Conservation (phyloP, 2,113 vertebrate genomes). For the Aramus guarauna region DNA sequence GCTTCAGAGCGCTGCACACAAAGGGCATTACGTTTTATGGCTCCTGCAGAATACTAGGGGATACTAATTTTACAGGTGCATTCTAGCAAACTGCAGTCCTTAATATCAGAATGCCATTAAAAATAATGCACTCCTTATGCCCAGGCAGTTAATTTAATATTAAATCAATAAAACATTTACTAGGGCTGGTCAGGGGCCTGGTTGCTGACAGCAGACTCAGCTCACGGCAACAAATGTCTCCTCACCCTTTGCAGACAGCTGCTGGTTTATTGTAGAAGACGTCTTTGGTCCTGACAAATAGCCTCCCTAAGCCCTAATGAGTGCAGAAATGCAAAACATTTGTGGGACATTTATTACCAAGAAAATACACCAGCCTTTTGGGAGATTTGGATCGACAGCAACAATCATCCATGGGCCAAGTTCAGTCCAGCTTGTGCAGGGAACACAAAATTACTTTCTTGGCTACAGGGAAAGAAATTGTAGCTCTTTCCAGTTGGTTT, state of each 20-base stretch:
- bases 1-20: constrained; percentile 38
- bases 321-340: constrained; percentile 71
- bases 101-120: constrained; percentile 69
- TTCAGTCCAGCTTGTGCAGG: not conserved
- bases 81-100: constrained; percentile 64
- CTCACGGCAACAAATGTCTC: constrained; percentile 61
- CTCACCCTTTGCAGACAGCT: constrained; percentile 69
- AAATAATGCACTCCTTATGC: constrained; percentile 70
- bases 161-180: constrained; percentile 78
- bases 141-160: constrained; percentile 74
- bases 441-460: not conserved
- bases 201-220: constrained; percentile 74
- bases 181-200: constrained; percentile 51
- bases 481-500: not conserved
- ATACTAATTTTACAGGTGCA: constrained; percentile 79
- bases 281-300: constrained; percentile 72
- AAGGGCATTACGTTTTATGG: constrained; percentile 62
- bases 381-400: constrained; percentile 47
- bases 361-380: constrained; percentile 40
- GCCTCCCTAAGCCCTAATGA: constrained; percentile 68
- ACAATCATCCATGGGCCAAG: not conserved
- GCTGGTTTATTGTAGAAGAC: constrained; percentile 70
- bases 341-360: constrained; percentile 69
- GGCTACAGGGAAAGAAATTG: not conserved
- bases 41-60: constrained; percentile 61